Evolutionary conservation across 2,797 vertebrate species (phyloP), one percentile per base, ranked within the genome.

Genomic region (Lepilemur septentrionalis): DNA sequence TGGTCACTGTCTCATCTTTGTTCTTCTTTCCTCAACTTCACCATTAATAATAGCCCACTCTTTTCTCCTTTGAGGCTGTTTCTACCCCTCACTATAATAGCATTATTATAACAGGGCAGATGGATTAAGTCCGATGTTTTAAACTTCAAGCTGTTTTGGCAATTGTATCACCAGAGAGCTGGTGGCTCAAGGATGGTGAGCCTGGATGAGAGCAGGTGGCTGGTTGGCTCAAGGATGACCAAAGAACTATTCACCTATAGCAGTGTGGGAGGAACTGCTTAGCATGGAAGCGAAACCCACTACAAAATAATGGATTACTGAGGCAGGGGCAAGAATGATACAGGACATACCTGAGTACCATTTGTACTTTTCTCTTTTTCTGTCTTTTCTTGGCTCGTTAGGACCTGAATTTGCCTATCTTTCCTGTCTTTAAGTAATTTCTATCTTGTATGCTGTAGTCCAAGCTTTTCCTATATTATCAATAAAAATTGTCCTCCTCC

Each of bases 91-190:
- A 72, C 23, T 25, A 20, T 65, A 72, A 65, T 79, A 81, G 32
- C 22, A 63, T 83, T 93, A 82, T 88, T 90, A 23, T 92, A 76
- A 93, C 87, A 87, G 78, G 35, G 41, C 23, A 87, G 11, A 72
- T 48, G 35, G n/a, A 82, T 93, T 83, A 84, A 93, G 10, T 61
- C 35, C 88, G 38, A 67, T 93, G 32, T 85, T 97, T 97, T 78
- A 95, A 90, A 87, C 41, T 73, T 84, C 13, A 89, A 91, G 52
- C 32, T 28, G 8, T 87, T 93, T 94, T 94, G n/a, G 22, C 35
- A 92, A 73, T 70, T 81, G 25, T 50, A 63, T 92, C 76, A 76
- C 22, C n/a, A 65, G 78, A 69, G 30, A 91, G 38, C 55, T 48
- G 38, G 38, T 72, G 67, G 41, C 41, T 81, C n/a, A 86, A 38